Evolutionary conservation across 2,113 vertebrate species (phyloP).

Genomic region (Tenebrosternarchus preto): DNA sequence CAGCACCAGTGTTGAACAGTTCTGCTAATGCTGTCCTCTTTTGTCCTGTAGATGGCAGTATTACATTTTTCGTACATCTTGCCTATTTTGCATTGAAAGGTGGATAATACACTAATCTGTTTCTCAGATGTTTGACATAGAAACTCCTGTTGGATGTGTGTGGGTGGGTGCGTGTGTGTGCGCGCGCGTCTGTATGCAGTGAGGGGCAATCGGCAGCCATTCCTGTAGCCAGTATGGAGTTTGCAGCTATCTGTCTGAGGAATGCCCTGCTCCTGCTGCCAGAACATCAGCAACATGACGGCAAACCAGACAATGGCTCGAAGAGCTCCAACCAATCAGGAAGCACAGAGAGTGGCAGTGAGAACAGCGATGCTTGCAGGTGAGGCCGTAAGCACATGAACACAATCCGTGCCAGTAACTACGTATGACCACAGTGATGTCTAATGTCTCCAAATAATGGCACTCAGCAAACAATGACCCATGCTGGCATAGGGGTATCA

Average conservation of each 20-base stretch:
- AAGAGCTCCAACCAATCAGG: constrained; percentile 84
- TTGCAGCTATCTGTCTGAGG: constrained; percentile 95
- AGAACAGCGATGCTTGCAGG: constrained; percentile 94
- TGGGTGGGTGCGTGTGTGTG: background rate
- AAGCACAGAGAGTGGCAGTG: constrained; percentile 82
- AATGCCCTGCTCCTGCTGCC: constrained; percentile 92
- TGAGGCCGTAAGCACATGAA: constrained; percentile 50
- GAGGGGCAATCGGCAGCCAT: constrained; percentile 97
- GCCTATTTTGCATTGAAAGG: background rate
- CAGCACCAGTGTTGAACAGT: too few species aligned
- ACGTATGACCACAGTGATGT: background rate
- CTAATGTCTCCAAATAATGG: background rate
- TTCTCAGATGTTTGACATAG: background rate
- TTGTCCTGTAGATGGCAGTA: constrained; percentile 35
- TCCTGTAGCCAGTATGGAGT: constrained; percentile 98
- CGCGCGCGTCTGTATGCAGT: constrained; percentile 66
- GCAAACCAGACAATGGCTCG: constrained; percentile 86
- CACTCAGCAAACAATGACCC: background rate
- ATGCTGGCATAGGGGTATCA: background rate
- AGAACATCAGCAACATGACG: constrained; percentile 83
- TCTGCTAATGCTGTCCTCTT: background rate
- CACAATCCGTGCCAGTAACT: background rate
- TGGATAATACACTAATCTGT: background rate
- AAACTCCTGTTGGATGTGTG: background rate
- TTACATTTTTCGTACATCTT: background rate